Conservation (phyloP, 2,888 invertebrate genomes). For the Agrotis exclamationis region DNA sequence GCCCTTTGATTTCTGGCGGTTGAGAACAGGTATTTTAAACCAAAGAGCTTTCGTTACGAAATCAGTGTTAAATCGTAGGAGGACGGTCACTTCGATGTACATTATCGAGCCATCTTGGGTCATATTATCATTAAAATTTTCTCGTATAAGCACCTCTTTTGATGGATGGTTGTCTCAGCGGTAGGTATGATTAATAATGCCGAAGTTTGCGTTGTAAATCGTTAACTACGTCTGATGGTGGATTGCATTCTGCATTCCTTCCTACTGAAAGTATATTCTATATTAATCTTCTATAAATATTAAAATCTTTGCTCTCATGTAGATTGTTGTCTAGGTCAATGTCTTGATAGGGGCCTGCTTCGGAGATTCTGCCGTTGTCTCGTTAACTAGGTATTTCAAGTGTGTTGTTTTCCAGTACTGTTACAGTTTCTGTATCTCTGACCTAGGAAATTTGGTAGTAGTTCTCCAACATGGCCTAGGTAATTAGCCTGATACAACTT, state of each 20-base stretch:
- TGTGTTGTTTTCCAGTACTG: background rate
- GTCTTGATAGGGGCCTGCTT: conserved; percentile 1
- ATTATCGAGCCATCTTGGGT: conserved; percentile 46
- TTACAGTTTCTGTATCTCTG: background rate
- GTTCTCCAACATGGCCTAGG: conserved; percentile 7
- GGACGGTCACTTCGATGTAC: conserved; percentile 28
- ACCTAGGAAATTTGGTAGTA: background rate
- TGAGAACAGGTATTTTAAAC: conserved; percentile 46
- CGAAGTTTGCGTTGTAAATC: conserved; percentile 32
- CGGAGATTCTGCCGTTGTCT: background rate
- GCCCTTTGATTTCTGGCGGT: conserved; percentile 30
- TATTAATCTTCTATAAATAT: conserved; percentile 9
- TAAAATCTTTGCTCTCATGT: conserved; percentile 6
- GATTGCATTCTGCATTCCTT: conserved; percentile 10
- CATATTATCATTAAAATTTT: conserved; percentile 47
- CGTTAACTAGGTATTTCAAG: conserved; percentile 9
- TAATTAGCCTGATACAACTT: conserved; percentile 21
- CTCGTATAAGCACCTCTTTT: conserved; percentile 41
- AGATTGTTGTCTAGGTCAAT: conserved; percentile 11
- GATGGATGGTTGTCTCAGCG: conserved; percentile 47
- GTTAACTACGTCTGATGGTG: conserved; percentile 1
- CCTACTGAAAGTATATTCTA: conserved; percentile 6
- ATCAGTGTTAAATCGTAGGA: conserved; percentile 45
- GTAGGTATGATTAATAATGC: conserved; percentile 40
- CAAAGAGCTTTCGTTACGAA: conserved; percentile 48